Conservation (phyloP, 1,140 invertebrate genomes). For the Ridgeia piscesae region DNA sequence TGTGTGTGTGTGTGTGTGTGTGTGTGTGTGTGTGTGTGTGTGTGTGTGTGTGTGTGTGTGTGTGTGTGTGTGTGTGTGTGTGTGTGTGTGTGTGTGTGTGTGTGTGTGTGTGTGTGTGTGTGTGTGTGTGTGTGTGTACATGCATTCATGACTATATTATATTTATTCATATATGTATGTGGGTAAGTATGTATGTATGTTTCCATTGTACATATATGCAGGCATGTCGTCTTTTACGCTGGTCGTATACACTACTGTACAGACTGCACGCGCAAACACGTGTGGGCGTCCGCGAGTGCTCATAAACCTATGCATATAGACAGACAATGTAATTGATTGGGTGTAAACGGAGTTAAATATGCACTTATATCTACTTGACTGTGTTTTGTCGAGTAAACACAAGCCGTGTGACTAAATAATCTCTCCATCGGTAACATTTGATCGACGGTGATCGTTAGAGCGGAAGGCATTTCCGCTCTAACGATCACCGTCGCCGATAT, state of each 20-base stretch:
- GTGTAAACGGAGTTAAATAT: not conserved
- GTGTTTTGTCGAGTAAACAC: not conserved
- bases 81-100: not conserved
- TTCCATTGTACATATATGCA: not conserved
- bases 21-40: not conserved
- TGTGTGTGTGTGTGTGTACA: not conserved
- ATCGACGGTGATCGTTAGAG: not conserved
- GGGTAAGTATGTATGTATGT: not conserved
- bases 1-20: not conserved
- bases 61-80: not conserved
- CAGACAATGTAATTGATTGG: not conserved
- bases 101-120: not conserved
- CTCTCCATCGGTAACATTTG: not conserved
- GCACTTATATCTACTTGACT: not conserved
- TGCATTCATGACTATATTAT: too few relatives aligned
- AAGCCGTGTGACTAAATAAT: not conserved
- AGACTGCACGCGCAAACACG: not conserved
- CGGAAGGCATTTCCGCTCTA: not conserved
- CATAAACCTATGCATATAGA: not conserved
- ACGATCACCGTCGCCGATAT: not conserved
- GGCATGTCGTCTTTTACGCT: not conserved
- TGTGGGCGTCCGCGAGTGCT: not conserved
- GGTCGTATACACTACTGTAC: not conserved
- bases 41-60: not conserved
- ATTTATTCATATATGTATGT: not conserved